Evolutionary conservation across 2,888 invertebrate species (phyloP), one percentile per base, ranked within the genome.

Genomic region (Leptopilina syphax): DNA sequence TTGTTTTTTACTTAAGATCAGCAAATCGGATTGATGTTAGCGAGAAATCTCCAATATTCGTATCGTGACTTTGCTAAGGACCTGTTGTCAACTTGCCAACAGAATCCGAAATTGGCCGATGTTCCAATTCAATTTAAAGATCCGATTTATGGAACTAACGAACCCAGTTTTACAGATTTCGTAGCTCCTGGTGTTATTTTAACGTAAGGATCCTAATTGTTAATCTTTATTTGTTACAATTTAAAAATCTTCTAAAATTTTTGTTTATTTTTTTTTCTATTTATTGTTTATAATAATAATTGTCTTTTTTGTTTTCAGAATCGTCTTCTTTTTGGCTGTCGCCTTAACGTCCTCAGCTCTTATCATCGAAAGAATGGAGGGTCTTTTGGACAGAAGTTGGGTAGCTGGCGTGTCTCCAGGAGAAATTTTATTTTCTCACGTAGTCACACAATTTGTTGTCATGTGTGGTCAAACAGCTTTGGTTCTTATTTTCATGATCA

Each of bases 321-420:
- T 98, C 92, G 98, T 98, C 3, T 98, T 98, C 94, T 98, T 98
- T 94, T 94, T 98, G 93, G 98, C 98, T 77, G 98, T 98, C 9
- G 98, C 98, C 0, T 92, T 98, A 83, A 98, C 98, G 2, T 98
- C 98, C 0, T 96, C 98, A 0, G 97, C 97, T 1, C 93, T 98
- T 84, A 97, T 98, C 87, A 97, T 97, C 88, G 98, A 98, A 91
- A 94, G 97, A 87, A 97, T 96, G 94, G 97, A 98, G 92, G 98
- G 98, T 3, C 93, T 98, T 54, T 92, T 98, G 87, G 98, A 98
- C 93, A 94, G 98, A 84, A 98, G 97, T 78, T 97, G 98, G 96
- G 98, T 98, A 63, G 97, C 98, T 66, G 98, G 98, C 81, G 98
- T 98, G 65, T 95, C 96, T 0, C 97, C 98, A 0, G 96, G 96